These are phyloP conservation scores for Lasiurus cinereus DNA, from an alignment of 2,113 vertebrate species.

Conservation along the genomic window DNA sequence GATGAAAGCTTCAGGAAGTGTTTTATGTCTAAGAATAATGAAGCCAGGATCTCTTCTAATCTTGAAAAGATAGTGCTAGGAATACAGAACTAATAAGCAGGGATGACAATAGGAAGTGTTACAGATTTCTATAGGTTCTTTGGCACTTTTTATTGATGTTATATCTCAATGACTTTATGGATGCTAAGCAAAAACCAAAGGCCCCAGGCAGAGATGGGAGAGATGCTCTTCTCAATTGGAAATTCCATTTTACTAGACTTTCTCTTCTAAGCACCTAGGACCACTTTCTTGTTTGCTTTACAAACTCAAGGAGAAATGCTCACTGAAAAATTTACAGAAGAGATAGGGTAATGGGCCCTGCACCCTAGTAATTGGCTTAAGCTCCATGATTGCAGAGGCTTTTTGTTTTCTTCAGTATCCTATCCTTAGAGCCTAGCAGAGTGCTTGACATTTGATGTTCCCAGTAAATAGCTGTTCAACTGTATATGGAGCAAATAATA, in stretches of 20 bases:
- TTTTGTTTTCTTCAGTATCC: background rate
- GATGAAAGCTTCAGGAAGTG: background rate
- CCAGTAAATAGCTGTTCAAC: background rate
- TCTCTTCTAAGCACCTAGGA: background rate
- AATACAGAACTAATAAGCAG: background rate
- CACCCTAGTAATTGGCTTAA: background rate
- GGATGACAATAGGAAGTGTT: background rate
- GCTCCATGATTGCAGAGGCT: background rate
- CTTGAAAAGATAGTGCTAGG: background rate
- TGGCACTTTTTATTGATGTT: background rate
- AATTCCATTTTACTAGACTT: background rate
- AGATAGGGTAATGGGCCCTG: background rate
- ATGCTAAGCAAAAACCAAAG: background rate
- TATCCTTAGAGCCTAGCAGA: background rate
- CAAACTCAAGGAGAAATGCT: constrained; percentile 45
- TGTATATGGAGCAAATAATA: background rate
- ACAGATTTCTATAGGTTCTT: background rate
- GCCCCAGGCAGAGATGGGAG: background rate
- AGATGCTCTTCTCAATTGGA: background rate
- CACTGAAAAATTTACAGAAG: background rate
- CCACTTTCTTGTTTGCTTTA: constrained; percentile 28
- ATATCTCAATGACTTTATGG: background rate
- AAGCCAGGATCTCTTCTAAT: background rate
- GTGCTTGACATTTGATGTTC: background rate
- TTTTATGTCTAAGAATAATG: background rate